Evolutionary conservation across 2,797 vertebrate species (phyloP).

Genomic region (Florisuga fusca): DNA sequence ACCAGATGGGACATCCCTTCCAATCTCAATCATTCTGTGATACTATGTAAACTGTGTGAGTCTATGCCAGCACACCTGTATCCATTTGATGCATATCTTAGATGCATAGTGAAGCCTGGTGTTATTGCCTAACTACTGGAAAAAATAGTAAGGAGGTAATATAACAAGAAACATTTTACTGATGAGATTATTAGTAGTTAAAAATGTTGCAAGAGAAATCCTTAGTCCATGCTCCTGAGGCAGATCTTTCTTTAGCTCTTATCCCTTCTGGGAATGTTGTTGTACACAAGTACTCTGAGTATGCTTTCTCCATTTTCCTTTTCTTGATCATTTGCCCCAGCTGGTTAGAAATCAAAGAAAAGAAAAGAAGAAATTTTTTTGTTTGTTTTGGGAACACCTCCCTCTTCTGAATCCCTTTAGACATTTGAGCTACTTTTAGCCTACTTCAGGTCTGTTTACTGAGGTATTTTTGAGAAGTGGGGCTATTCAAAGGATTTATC

Average conservation of each 20-base stretch:
- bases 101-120: background rate
- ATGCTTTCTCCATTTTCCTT: background rate
- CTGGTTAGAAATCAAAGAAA: background rate
- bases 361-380: background rate
- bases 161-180: background rate
- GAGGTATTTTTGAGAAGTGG: background rate
- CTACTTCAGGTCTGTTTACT: background rate
- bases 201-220: background rate
- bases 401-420: background rate
- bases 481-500: background rate
- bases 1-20: background rate
- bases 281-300: background rate
- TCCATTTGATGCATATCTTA: background rate
- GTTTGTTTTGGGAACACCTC: background rate
- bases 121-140: background rate
- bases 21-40: background rate
- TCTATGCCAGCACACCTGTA: background rate
- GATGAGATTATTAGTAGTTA: background rate
- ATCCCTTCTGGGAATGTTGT: background rate
- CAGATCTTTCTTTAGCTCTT: background rate
- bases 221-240: background rate
- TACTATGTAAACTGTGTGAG: background rate
- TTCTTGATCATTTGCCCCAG: background rate
- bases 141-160: background rate
- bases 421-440: background rate